phyloP scores from a whole-genome alignment of 2,888 invertebrate species.

The Cotesia congregata region DNA sequence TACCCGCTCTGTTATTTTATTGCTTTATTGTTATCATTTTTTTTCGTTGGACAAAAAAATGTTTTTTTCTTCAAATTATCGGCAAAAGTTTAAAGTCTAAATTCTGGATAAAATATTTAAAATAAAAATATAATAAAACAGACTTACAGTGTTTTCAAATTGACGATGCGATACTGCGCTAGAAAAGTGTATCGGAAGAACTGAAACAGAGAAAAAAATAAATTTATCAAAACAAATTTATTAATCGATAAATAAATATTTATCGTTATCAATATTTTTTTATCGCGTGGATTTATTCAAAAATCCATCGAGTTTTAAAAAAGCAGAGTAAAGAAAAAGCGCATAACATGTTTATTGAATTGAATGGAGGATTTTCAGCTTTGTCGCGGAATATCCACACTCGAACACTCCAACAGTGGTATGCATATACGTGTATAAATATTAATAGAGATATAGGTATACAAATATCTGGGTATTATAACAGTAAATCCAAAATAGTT shows the following conservation, averaged over 20 bases:
- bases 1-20: constrained; percentile 3
- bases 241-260: constrained; percentile 9
- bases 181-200: constrained; percentile 85
- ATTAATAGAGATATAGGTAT: constrained; percentile 7
- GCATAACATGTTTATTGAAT: constrained; percentile 3
- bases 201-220: constrained; percentile 71
- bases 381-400: background rate
- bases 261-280: background rate
- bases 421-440: background rate
- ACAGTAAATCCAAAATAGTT: constrained; percentile 31
- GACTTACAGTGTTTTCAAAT: constrained; percentile 74
- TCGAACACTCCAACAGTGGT: background rate
- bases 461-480: background rate
- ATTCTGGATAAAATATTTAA: too few species aligned
- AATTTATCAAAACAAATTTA: background rate
- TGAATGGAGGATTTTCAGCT: background rate
- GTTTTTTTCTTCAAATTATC: too few species aligned
- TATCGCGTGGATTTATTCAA: constrained; percentile 10
- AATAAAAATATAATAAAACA: background rate
- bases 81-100: too few species aligned
- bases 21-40: constrained; percentile 10
- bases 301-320: constrained; percentile 3
- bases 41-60: too few species aligned
- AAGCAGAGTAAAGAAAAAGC: background rate
- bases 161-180: constrained; percentile 81